Conservation (phyloP, 2,113 vertebrate species). For the Mustelus asterias region DNA sequence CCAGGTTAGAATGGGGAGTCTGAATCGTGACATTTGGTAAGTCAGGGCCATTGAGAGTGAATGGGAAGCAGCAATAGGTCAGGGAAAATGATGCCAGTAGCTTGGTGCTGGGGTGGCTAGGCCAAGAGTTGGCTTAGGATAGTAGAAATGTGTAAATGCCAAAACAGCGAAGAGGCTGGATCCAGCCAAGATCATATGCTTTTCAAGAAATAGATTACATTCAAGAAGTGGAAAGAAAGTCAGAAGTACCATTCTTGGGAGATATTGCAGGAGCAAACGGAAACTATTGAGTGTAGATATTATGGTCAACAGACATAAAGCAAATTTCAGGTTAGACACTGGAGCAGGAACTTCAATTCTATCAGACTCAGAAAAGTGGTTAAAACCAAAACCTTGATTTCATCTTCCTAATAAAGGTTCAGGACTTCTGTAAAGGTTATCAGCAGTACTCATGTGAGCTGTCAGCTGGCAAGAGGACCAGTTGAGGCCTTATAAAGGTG, state of each 20-base stretch:
- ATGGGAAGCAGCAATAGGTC: neutral
- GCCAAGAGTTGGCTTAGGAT: neutral
- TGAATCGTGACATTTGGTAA: neutral
- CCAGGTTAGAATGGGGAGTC: neutral
- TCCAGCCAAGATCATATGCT: neutral
- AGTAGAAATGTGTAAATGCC: neutral
- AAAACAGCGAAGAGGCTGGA: neutral
- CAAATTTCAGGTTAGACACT: no score
- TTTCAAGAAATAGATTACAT: no score
- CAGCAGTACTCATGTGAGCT: neutral
- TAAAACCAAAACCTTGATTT: neutral
- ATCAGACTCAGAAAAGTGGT: no score
- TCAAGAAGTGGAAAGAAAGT: no score
- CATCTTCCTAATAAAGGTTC: neutral
- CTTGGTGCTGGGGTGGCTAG: neutral
- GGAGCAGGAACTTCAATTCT: no score
- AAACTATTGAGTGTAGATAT: no score
- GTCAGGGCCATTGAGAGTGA: neutral
- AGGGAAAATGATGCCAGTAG: neutral
- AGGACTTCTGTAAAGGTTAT: neutral
- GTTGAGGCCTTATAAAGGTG: neutral
- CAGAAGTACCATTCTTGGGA: no score
- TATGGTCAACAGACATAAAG: no score
- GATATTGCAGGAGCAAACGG: no score
- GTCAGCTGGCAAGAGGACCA: neutral